phyloP scores from a whole-genome alignment of 1,140 invertebrate species.

The Penaeus indicus region DNA sequence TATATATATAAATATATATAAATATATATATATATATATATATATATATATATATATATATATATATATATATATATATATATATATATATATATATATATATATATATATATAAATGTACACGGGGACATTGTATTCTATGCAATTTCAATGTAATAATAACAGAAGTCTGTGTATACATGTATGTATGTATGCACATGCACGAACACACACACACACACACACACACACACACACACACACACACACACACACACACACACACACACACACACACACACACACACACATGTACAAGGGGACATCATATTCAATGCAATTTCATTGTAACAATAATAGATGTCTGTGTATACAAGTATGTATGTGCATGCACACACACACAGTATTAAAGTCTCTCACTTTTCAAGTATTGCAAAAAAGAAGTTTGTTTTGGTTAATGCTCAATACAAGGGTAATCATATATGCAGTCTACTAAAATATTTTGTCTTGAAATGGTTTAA shows the following conservation, averaged over 20 bases:
- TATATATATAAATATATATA: not conserved
- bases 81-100: conserved; percentile 19
- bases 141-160: not conserved
- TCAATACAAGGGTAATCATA: no score
- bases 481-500: no score
- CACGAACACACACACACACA: not conserved
- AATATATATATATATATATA: conserved; percentile 10
- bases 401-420: no score
- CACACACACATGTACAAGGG: no score
- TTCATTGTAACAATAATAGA: no score
- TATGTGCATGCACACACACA: not conserved
- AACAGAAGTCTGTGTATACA: not conserved
- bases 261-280: no score
- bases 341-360: not conserved
- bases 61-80: conserved; percentile 27
- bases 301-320: no score
- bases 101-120: not conserved
- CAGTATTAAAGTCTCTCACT: no score
- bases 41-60: conserved; percentile 1
- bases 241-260: no score
- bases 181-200: conserved; percentile 15
- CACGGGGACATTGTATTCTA: not conserved
- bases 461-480: no score
- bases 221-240: not conserved
- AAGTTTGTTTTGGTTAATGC: no score